These are phyloP conservation scores for Cantharis rustica DNA, from an alignment of 2,888 invertebrate genomes.

Conservation along the genomic window DNA sequence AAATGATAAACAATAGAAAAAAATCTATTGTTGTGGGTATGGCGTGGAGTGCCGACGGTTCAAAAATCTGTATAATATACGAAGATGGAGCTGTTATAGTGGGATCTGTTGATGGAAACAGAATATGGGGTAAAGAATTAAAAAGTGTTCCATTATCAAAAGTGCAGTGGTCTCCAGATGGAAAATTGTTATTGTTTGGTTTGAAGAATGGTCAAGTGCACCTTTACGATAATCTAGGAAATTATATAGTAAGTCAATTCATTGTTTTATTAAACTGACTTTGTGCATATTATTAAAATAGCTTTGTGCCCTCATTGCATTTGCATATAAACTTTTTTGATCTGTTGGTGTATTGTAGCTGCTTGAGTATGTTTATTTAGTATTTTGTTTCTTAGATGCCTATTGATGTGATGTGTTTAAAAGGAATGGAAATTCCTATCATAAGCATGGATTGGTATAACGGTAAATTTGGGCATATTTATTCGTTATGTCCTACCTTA, in stretches of 20 bases:
- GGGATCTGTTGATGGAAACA: conserved; percentile 96
- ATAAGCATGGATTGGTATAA: conserved; percentile 88
- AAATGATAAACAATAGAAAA: conserved; percentile 99
- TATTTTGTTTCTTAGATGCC: conserved; percentile 68
- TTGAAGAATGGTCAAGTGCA: conserved; percentile 90
- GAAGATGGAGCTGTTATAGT: conserved; percentile 97
- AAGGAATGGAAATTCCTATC: conserved; percentile 58
- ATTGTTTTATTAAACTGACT: background rate
- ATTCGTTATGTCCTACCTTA: conserved; percentile 72
- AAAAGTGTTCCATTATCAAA: conserved; percentile 81
- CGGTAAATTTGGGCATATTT: conserved; percentile 72
- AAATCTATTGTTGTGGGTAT: conserved; percentile 96
- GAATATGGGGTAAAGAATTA: conserved; percentile 98
- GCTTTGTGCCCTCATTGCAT: background rate
- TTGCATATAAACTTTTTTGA: no score
- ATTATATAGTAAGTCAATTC: conserved; percentile 64
- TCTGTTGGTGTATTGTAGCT: background rate
- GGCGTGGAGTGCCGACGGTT: conserved; percentile 98
- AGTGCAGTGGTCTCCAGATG: conserved; percentile 98
- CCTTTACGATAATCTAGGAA: conserved; percentile 92
- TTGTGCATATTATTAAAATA: background rate
- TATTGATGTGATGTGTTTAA: conserved; percentile 67
- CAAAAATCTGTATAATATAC: conserved; percentile 98
- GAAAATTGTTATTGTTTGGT: conserved; percentile 86
- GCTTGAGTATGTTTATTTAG: background rate